Percentiles rank a stretch among this genome's conserved stretches.
phyloP scores from a whole-genome alignment of 2,797 vertebrate genomes.

The Cirrhinus mrigala region DNA sequence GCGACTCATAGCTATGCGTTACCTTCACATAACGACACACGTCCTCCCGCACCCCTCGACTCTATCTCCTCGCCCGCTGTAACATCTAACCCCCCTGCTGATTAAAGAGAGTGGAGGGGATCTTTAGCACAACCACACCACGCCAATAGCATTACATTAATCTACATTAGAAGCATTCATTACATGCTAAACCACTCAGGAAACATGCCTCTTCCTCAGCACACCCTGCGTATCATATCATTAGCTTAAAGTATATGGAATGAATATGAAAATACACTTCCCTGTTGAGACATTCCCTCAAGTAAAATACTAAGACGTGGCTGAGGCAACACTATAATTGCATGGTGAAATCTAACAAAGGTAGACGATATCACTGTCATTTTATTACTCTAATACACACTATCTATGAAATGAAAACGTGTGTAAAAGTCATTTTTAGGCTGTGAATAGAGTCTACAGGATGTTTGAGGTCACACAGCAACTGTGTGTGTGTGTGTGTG shows the following conservation, averaged over 20 bases:
- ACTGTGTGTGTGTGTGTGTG: not conserved
- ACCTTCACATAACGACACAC: conserved; percentile 78
- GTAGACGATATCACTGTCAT: conserved; percentile 14
- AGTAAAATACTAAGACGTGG: conserved; percentile 40
- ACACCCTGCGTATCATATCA: conserved; percentile 61
- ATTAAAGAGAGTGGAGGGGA: conserved; percentile 84
- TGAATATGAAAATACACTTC: conserved; percentile 46
- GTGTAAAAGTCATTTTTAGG: not conserved
- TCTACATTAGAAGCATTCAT: conserved; percentile 83
- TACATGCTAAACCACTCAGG: conserved; percentile 77
- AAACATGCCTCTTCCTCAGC: conserved; percentile 73
- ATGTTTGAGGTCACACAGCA: conserved; percentile 1
- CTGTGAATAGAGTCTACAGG: not conserved
- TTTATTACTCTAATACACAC: conserved; percentile 38
- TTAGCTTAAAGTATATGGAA: conserved; percentile 44
- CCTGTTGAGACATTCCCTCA: conserved; percentile 33
- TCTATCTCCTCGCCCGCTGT: conserved; percentile 34
- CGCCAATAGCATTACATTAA: conserved; percentile 78
- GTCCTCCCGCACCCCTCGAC: conserved; percentile 68
- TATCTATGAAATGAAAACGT: conserved; percentile 6
- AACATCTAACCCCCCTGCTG: conserved; percentile 65
- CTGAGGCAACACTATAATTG: conserved; percentile 44
- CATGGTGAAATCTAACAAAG: conserved; percentile 47
- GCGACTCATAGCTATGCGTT: conserved; percentile 79
- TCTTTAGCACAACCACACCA: conserved; percentile 81